Evolutionary conservation across 2,888 invertebrate species (phyloP), one percentile per base, ranked within the genome.

Genomic region (Monopis laevigella): DNA sequence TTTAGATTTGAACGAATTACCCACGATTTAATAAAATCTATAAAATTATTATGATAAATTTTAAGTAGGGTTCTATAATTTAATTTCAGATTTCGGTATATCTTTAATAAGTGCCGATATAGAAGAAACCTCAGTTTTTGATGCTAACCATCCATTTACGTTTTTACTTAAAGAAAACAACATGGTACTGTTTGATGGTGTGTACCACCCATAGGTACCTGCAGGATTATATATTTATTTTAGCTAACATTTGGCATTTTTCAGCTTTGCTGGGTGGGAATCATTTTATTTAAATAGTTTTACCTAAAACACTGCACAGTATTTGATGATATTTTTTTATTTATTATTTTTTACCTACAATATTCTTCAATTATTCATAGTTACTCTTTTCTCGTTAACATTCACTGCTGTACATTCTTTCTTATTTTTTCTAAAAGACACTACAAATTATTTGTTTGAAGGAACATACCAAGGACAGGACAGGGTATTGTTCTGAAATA

Each of bases 101-200:
- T 13, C 48, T 12, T 50, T 48, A 42, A 45, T 53, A 39, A 51
- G 53, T 36, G 49, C 48, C 3, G 5, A 54, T 35, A 2, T 38
- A 8, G 30, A 32, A 3, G 17, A 46, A 32, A 44, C 4, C 2
- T 3, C 2, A 14, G 4, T 12, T 26, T 58, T 66, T 47, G 44
- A 44, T 3, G 68, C 64, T 3, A 53, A 68, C 42, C 68, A 57
- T 48, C 64, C 65, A n/a, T 67, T 60, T 51, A 34, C 55, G 17
- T 66, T 57, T 47, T 51, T 48, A 45, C 50, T 66, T 32, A 54
- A 41, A 21, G 40, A 49, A 26, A 45, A 49, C 29, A 18, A 47
- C 14, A 58, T 47, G 19, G 43, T 45, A 29, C 29, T 64, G 18
- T 64, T 65, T 45, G 58, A 41, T 43, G 66, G 66, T 46, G 47